Evolutionary conservation across 2,797 vertebrate species (phyloP).

Genomic region (Protonibea diacanthus): DNA sequence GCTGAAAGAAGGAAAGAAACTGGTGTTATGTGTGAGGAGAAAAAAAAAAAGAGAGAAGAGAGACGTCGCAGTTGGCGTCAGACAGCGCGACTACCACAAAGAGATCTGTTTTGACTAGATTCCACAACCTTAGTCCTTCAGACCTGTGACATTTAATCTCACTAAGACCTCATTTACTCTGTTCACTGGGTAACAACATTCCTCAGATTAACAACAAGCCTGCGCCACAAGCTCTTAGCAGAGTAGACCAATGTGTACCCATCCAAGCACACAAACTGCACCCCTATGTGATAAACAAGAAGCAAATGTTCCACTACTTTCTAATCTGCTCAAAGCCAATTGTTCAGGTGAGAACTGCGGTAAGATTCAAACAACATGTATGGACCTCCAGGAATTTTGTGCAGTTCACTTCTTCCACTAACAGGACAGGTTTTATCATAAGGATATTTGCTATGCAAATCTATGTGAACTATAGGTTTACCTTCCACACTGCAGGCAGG

Average conservation of each 20-base stretch:
- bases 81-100: slow-evolving; percentile 69
- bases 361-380: background rate
- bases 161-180: slow-evolving; percentile 79
- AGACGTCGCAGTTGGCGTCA: slow-evolving; percentile 53
- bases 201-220: slow-evolving; percentile 76
- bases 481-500: slow-evolving; percentile 42
- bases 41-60: slow-evolving; percentile 11
- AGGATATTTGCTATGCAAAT: slow-evolving; percentile 77
- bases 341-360: slow-evolving; percentile 21
- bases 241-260: slow-evolving; percentile 40
- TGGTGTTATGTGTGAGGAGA: slow-evolving; percentile 22
- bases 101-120: slow-evolving; percentile 80
- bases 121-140: slow-evolving; percentile 79
- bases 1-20: slow-evolving; percentile 39
- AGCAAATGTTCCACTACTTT: slow-evolving; percentile 24
- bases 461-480: slow-evolving; percentile 44
- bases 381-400: slow-evolving; percentile 29
- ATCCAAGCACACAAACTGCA: slow-evolving; percentile 50
- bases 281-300: slow-evolving; percentile 38
- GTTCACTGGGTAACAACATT: slow-evolving; percentile 81
- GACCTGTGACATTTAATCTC: slow-evolving; percentile 83
- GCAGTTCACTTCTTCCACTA: slow-evolving; percentile 3
- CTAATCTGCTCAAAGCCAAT: slow-evolving; percentile 13
- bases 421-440: slow-evolving; percentile 49
- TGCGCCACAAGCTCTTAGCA: slow-evolving; percentile 55